Evolutionary conservation across 2,797 vertebrate species (phyloP), one percentile per base, ranked within the genome.

Genomic region (Nannoperca australis): DNA sequence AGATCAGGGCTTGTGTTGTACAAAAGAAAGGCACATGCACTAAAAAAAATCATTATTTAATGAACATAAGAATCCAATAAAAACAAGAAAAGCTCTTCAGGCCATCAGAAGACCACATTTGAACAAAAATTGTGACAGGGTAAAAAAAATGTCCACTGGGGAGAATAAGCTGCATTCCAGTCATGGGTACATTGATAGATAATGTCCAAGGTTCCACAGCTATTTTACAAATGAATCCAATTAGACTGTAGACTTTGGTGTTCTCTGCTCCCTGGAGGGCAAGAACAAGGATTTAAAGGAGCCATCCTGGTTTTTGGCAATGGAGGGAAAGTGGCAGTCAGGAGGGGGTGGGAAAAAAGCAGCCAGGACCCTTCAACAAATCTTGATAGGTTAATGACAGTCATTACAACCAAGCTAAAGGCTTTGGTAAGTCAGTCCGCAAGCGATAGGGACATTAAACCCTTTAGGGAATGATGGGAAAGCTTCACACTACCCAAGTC

Each of bases 131-230:
- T 79, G 83, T 85, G 82, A 82, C 66, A 50, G 56, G 20, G 24
- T 68, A 73, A 85, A 81, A 81, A 27, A 86, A 78, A 84, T 24
- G 55, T 62, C 73, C 65, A 73, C 47, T 60, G 56, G 78, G 73
- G 74, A 73, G 68, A 86, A 82, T 7, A 51, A 81, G 58, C 64
- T 70, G 70, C 93, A 95, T 94, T 93, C 94, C 93, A 89, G 95
- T 95, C 95, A 96, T 94, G 94, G 95, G 95, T 94, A 90, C 90
- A 93, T 92, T 93, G 83, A 93, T 55, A 95, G 94, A 96, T 95
- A 95, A 94, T 93, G 83, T 83, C 81, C 84, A 89, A 91, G 91
- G 91, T 85, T 88, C 84, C 80, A 79, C 84, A 91, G 84, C 84
- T 89, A 93, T 93, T 94, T 94, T 83, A 91, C 87, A 94, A 94